These are phyloP conservation scores for Antheraea mylitta DNA, from an alignment of 1,140 invertebrate genomes.

Conservation along the genomic window DNA sequence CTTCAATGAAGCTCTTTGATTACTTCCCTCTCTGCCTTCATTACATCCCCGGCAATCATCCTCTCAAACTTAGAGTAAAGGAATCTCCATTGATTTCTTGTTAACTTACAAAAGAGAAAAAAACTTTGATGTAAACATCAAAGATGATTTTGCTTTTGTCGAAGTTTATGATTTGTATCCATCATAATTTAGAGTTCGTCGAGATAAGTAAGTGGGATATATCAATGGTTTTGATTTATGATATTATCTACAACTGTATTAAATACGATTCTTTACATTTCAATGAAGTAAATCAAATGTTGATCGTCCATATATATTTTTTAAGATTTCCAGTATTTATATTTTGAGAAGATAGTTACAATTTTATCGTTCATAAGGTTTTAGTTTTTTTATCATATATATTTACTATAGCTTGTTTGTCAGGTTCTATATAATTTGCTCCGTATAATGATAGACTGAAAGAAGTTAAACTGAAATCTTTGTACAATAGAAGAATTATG, in stretches of 20 bases:
- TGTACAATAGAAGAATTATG: too few relatives aligned
- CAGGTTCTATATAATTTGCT: too few relatives aligned
- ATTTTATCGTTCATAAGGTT: too few relatives aligned
- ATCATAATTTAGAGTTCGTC: constrained; percentile 7
- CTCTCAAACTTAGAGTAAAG: not conserved
- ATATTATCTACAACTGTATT: not conserved
- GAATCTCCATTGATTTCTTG: constrained; percentile 10
- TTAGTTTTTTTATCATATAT: too few relatives aligned
- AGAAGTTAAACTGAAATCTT: too few relatives aligned
- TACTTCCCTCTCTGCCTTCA: not conserved
- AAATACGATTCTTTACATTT: too few relatives aligned
- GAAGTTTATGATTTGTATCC: constrained; percentile 3
- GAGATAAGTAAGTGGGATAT: not conserved
- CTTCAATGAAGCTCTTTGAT: not conserved
- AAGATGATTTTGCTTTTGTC: constrained; percentile 2
- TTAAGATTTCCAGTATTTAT: too few relatives aligned
- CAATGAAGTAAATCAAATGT: too few relatives aligned
- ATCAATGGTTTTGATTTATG: not conserved
- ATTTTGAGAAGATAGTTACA: too few relatives aligned
- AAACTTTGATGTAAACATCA: constrained; percentile 11
- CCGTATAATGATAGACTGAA: too few relatives aligned
- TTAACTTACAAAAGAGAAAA: constrained; percentile 13
- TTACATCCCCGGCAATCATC: not conserved
- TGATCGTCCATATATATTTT: too few relatives aligned
- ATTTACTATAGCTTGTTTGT: too few relatives aligned